These are phyloP conservation scores for Pandemis cinnamomeana DNA, from an alignment of 2,888 invertebrate genomes.

Conservation along the genomic window DNA sequence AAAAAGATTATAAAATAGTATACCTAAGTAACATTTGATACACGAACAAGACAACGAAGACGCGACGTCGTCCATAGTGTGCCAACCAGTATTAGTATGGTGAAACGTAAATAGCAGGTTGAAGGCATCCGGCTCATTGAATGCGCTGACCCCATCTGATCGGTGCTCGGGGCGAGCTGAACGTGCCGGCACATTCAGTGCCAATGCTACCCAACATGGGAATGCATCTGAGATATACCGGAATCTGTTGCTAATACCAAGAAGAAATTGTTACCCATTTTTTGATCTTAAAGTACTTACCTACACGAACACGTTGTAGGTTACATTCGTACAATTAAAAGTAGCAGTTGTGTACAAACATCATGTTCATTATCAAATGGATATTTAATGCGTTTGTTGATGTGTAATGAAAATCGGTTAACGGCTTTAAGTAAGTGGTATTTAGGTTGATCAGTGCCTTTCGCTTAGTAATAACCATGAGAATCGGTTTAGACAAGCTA, in stretches of 20 bases:
- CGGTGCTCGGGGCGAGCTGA: constrained; percentile 67
- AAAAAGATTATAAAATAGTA: neutral
- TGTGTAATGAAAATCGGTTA: constrained; percentile 16
- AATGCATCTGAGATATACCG: constrained; percentile 46
- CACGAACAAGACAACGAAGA: constrained; percentile 33
- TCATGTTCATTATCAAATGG: neutral
- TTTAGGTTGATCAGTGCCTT: constrained; percentile 30
- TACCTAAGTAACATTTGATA: neutral
- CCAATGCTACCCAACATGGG: constrained; percentile 55
- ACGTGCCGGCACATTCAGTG: constrained; percentile 65
- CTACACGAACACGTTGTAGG: neutral
- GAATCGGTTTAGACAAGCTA: constrained; percentile 29
- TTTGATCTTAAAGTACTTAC: neutral
- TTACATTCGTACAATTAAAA: neutral
- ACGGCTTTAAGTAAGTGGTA: constrained; percentile 23
- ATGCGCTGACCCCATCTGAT: constrained; percentile 84
- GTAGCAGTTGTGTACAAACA: neutral
- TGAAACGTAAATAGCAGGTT: constrained; percentile 83
- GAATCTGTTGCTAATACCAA: constrained; percentile 35
- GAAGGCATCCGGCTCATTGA: constrained; percentile 83
- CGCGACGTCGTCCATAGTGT: constrained; percentile 74
- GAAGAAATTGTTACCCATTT: constrained; percentile 17
- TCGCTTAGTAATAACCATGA: constrained; percentile 28
- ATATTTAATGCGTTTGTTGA: constrained; percentile 8
- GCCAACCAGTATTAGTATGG: constrained; percentile 79